Evolutionary conservation across 2,797 vertebrate genomes (phyloP), one percentile per base, ranked within the genome.

Genomic region (Cyclura pinguis): DNA sequence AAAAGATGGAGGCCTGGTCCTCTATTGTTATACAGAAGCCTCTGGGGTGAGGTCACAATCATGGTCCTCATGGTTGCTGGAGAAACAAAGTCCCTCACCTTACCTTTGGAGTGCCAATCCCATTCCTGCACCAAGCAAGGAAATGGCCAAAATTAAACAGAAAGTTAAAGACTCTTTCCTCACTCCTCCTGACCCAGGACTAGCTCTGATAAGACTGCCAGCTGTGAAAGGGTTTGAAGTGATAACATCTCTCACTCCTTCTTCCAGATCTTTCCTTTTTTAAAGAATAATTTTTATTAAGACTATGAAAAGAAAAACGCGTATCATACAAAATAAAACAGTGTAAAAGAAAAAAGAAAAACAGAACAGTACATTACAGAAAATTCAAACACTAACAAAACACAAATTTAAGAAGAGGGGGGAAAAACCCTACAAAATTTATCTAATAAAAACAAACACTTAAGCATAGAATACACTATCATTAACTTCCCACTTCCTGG

Each of bases 131-230:
- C n/a, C 52, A 35, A 10, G 27, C 24, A 10, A 7, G n/a, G 14
- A n/a, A 20, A 57, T 12, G 7, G 50, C 47, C 73, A 57, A 52
- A 13, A 81, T n/a, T 20, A 1, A 67, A 35, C 27, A 32, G 72
- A 57, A 52, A 5, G 42, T 12, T 2, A 42, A 62, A 27, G 50
- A 57, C 22, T 12, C 57, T 18, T 14, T 16, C 77, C 81, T 18
- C 57, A 32, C 1, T 1, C 12, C 18, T 12, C 32, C 27, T 5
- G 20, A 64, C 32, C 16, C n/a, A 83, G n/a, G 67, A 20, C 20
- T 86, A 73, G 29, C 42, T 64, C 29, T 64, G 35, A 64, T 20
- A 81, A 55, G 76, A 38, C 89, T 86, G 89, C 42, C 42, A 47
- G 42, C 4, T 3, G 42, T 47, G 42, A 47, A 47, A 47, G 42